Percentiles rank a stretch among this genome's conserved stretches.
These are phyloP conservation scores for Eilema depressum DNA, from an alignment of 2,888 invertebrate genomes.

Conservation along the genomic window DNA sequence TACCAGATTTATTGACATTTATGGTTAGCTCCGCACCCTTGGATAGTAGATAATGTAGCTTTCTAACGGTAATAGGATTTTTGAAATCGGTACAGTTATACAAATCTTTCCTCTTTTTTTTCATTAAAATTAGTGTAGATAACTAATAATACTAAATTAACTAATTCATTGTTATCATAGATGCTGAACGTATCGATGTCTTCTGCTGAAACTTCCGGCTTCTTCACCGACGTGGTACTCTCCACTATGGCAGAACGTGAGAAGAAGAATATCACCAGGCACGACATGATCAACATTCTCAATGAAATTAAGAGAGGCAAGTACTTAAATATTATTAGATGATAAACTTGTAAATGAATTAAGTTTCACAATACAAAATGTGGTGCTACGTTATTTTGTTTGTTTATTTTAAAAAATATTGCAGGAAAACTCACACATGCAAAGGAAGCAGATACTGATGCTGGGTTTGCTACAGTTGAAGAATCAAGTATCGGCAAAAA, in stretches of 20 bases:
- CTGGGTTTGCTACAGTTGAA: constrained; percentile 21
- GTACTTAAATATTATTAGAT: background rate
- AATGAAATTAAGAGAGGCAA: constrained; percentile 64
- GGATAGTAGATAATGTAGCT: no score
- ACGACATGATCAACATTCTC: constrained; percentile 86
- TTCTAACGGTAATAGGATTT: no score
- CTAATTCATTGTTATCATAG: constrained; percentile 31
- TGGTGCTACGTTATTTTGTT: background rate
- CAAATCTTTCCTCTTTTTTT: no score
- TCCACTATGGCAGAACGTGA: constrained; percentile 78
- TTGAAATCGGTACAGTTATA: no score
- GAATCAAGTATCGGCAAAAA: constrained; percentile 18
- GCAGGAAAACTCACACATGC: constrained; percentile 13
- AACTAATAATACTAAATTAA: background rate
- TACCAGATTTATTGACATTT: no score
- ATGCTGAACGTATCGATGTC: constrained; percentile 65
- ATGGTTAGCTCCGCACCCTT: no score
- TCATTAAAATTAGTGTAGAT: no score
- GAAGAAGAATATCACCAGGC: constrained; percentile 75
- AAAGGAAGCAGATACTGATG: constrained; percentile 15
- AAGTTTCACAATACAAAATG: no score
- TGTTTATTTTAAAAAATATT: background rate
- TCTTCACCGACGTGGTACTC: constrained; percentile 73
- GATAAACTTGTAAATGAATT: background rate
- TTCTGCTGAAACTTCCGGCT: constrained; percentile 59